Evolutionary conservation across 2,797 vertebrate species (phyloP), one percentile per base, ranked within the genome.

Genomic region (Sternarchorhynchus goeldii): DNA sequence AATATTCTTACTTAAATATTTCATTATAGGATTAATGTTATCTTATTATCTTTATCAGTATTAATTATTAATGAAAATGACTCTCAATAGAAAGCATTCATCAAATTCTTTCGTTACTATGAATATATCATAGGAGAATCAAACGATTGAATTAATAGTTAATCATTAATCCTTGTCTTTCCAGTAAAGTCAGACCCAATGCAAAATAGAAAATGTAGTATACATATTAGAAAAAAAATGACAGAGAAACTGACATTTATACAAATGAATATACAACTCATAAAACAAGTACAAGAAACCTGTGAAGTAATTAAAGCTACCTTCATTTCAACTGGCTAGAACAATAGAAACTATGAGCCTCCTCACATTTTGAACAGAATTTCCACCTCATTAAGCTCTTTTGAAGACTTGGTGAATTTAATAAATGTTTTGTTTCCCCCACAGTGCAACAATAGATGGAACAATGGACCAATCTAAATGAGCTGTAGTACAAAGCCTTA

Each of bases 351-450:
- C 71, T 73, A 74, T 45, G 32, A 34, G 53, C 58, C 5, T 50
- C 14, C 12, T 76, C 67, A 64, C 67, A 53, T 76, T 71, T 29
- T 65, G 32, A 80, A 80, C 65, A 76, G 58, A 0, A 39, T 53
- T 71, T 76, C 50, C 73, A 71, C 58, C 78, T 71, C 78, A 76
- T 80, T 80, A 75, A 29, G 66, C 66, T 64, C 66, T 80, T 80
- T 80, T 75, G 73, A 60, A 70, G 73, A 64, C 72, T 70, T 18
- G 20, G 50, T 71, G 58, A 76, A 77, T 70, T 36, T 31, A 75
- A 79, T 82, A 76, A 62, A 67, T 67, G 56, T 73, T 57, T 50
- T 73, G 71, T 41, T 67, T 57, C 62, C 68, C n/a, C 25, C 10
- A 17, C 20, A 29, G 34, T 70, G 60, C 31, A 81, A 67, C 53